Evolutionary conservation across 2,113 vertebrate genomes (phyloP).

Genomic region (Amazona vittata): DNA sequence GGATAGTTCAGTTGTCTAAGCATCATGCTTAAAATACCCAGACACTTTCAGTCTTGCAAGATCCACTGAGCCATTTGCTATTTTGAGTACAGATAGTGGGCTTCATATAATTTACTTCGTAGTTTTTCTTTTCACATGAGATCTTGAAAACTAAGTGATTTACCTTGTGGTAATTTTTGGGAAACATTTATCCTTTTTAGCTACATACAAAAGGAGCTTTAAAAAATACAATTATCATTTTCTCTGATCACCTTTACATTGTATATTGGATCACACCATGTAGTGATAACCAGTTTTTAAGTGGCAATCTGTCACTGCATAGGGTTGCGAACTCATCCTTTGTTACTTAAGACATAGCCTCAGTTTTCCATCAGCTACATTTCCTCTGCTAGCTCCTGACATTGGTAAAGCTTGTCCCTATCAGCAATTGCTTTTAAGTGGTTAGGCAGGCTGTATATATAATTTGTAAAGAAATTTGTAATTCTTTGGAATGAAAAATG

Average conservation of each 20-base stretch:
- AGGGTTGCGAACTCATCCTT: background rate
- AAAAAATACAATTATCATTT: background rate
- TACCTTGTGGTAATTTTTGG: background rate
- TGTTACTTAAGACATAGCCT: background rate
- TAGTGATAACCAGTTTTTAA: background rate
- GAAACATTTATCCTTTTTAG: background rate
- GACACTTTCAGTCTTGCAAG: background rate
- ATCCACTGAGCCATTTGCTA: background rate
- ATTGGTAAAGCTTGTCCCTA: background rate
- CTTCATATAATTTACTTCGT: background rate
- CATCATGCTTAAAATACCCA: background rate
- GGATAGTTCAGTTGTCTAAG: background rate
- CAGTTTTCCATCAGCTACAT: background rate
- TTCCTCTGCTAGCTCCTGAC: background rate
- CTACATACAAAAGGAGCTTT: background rate
- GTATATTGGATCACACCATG: background rate
- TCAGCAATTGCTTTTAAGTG: conserved; percentile 5
- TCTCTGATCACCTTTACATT: background rate
- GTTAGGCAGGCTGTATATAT: background rate
- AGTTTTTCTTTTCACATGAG: background rate
- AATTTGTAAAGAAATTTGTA: conserved; percentile 23
- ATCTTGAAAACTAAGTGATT: background rate
- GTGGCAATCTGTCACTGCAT: background rate
- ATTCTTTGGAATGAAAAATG: background rate
- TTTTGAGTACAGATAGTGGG: background rate